Conservation (phyloP, 1,140 invertebrate genomes). For the Sycobia sp. region DNA sequence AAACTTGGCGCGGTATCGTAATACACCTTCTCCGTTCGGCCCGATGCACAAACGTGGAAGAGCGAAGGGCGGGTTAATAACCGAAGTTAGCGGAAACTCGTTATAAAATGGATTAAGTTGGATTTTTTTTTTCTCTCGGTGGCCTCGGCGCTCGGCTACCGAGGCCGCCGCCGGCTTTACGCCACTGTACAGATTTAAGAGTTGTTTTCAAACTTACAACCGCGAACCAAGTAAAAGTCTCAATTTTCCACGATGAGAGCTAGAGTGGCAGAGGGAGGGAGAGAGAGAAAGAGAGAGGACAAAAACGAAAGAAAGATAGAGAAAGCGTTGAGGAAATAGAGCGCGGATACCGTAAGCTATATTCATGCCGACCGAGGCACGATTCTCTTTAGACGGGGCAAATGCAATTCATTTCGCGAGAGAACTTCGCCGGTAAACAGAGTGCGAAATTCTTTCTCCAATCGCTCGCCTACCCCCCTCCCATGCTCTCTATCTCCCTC, state of each 20-base stretch:
- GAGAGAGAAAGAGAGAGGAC: too few relatives aligned
- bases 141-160: too few relatives aligned
- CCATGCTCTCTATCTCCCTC: too few relatives aligned
- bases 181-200: slow-evolving; percentile 21
- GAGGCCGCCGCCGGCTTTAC: too few relatives aligned
- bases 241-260: slow-evolving; percentile 6
- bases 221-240: slow-evolving; percentile 21
- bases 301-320: too few relatives aligned
- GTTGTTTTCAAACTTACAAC: slow-evolving; percentile 7
- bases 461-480: not conserved
- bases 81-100: slow-evolving; percentile 13
- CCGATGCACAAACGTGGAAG: too few relatives aligned
- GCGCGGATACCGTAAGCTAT: too few relatives aligned
- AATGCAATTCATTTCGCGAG: slow-evolving; percentile 24
- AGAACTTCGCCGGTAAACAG: not conserved
- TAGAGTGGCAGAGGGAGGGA: too few relatives aligned
- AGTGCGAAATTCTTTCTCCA: too few relatives aligned
- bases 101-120: slow-evolving; percentile 22
- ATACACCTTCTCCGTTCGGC: too few relatives aligned
- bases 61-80: not conserved
- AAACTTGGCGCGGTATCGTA: too few relatives aligned
- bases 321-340: not conserved
- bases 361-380: not conserved
- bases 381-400: slow-evolving; percentile 4
- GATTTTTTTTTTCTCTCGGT: slow-evolving; percentile 16